phyloP scores from a whole-genome alignment of 1,140 invertebrate species.

The Polypedilum pembai region DNA sequence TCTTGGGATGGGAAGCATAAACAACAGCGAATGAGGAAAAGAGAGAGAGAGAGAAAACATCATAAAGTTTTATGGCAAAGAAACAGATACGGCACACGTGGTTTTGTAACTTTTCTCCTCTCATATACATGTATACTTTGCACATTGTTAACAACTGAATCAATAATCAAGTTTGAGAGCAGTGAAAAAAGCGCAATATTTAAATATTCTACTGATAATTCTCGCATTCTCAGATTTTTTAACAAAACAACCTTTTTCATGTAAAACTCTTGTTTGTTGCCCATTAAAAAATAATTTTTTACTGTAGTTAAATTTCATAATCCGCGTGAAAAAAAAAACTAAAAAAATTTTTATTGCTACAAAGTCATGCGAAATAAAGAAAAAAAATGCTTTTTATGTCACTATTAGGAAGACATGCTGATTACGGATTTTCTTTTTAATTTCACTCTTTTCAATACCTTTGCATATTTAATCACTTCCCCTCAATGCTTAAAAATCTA shows the following conservation, averaged over 20 bases:
- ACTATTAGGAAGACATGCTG: background rate
- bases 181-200: background rate
- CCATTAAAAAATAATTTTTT: too few relatives aligned
- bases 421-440: constrained; percentile 5
- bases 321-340: background rate
- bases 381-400: constrained; percentile 4
- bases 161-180: background rate
- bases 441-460: constrained; percentile 14
- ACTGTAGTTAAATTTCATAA: background rate
- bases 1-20: background rate
- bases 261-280: background rate
- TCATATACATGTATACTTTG: constrained; percentile 5
- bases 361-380: background rate
- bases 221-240: background rate
- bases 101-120: constrained; percentile 21
- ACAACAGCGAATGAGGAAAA: background rate
- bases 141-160: constrained; percentile 17
- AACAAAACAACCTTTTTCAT: background rate
- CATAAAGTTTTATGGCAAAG: constrained; percentile 24
- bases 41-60: background rate
- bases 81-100: constrained; percentile 26
- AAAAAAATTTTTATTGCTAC: background rate
- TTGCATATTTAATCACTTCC: constrained; percentile 27
- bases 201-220: background rate
- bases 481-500: constrained; percentile 12